Base-by-base conservation (phyloP, 2,113 vertebrate genomes). In the Cynoglossus semilaevis region DNA sequence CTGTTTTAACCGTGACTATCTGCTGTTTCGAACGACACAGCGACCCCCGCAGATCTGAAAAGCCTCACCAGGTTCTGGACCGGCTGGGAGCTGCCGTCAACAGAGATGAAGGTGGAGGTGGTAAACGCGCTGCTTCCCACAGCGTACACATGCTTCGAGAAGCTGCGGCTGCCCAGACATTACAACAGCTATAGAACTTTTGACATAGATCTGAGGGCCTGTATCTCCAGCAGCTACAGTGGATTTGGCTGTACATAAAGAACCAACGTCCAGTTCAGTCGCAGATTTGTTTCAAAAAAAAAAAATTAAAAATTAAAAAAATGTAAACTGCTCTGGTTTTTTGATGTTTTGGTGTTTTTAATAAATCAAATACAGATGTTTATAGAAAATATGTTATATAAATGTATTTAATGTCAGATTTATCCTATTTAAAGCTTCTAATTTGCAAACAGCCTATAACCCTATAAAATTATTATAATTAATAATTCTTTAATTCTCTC, bases 31-130 rank as follows among this genome's bases (percentile, higher is more conserved):
- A 43, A 43, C 22, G 6, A 52, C 16, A 18, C 68, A 85, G 79
- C 35, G 0, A 53, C 76, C 36, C 46, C 74, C 1, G 63, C 62
- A 16, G 68, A 80, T 46, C 56, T 77, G 9, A 82, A 75, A 65
- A 73, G 56, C 36, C 76, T 82, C 44, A 7, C 73, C 34, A 76
- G 72, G 68, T 82, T 82, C 56, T 82, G 74, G 74, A 77, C 47
- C 2, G 76, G 79, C 18, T 80, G 82, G 79, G 76, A 85, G 68
- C 16, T 77, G 41, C 76, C 82, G 1, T 49, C 68, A 40, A 45
- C 35, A 42, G 56, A 67, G 59, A 82, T 80, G 76, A 72, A 37
- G 48, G 71, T 85, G 50, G 76, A 82, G 63, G 56, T 77, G 34
- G 68, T 73, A 0, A 56, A 80, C 12, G 71, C 62, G 18, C 9